A percentile compares a stretch with the other conserved stretches of the same genome.
phyloP scores from a whole-genome alignment of 64 coral and sea anemone species.

The Stichodactyla mertensii region DNA sequence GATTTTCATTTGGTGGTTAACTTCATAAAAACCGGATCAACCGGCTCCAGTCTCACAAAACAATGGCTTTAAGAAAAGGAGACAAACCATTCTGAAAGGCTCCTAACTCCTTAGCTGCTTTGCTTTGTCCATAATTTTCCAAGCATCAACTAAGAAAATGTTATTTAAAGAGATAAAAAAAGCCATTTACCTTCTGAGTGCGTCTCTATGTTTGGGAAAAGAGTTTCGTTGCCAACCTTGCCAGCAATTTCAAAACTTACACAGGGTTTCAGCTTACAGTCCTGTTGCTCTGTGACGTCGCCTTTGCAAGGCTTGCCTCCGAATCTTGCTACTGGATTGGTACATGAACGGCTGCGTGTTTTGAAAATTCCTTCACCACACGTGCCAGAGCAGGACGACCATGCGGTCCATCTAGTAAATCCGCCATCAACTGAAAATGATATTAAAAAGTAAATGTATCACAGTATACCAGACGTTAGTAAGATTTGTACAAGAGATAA shows the following conservation, averaged over 20 bases:
- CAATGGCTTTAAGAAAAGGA: too few relatives aligned
- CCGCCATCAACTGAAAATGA: slow-evolving; percentile 4
- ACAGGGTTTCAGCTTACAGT: slow-evolving; percentile 17
- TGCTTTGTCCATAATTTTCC: too few relatives aligned
- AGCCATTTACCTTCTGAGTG: not conserved
- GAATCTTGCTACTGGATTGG: slow-evolving; percentile 13
- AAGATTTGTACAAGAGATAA: not conserved
- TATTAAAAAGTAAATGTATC: too few relatives aligned
- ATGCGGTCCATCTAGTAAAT: slow-evolving; percentile 21
- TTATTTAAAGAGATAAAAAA: too few relatives aligned
- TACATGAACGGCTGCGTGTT: slow-evolving; percentile 19
- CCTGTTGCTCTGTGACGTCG: not conserved
- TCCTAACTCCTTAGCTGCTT: too few relatives aligned
- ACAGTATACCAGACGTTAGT: not conserved
- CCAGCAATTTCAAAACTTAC: slow-evolving; percentile 5
- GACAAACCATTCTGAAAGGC: too few relatives aligned
- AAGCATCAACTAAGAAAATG: too few relatives aligned
- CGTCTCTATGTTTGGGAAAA: not conserved
- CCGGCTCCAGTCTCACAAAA: too few relatives aligned
- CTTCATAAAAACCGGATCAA: too few relatives aligned
- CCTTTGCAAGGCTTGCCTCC: slow-evolving; percentile 35
- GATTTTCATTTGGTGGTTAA: too few relatives aligned
- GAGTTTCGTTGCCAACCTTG: not conserved
- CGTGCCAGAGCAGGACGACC: slow-evolving; percentile 33
- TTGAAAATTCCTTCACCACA: slow-evolving; percentile 23